Percentiles rank a stretch among this genome's conserved stretches.
Conservation (phyloP, 1,140 invertebrate genomes). For the Drosophila truncata region DNA sequence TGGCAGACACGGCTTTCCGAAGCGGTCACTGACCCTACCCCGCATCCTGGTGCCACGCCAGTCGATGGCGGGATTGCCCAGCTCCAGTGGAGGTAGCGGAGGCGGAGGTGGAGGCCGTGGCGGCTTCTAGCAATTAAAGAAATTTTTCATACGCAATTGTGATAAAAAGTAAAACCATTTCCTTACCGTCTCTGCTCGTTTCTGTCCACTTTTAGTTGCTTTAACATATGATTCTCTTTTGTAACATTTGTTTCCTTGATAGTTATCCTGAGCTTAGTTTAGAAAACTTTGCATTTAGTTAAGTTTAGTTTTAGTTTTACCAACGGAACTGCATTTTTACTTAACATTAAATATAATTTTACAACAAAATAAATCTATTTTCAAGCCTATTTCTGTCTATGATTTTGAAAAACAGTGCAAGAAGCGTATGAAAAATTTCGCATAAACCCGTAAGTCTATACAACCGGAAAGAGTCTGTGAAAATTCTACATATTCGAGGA, state of each 20-base stretch:
- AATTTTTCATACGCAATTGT: constrained; percentile 85
- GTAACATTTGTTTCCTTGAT: constrained; percentile 80
- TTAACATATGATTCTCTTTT: constrained; percentile 64
- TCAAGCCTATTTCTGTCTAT: constrained; percentile 26
- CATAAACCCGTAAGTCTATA: constrained; percentile 18
- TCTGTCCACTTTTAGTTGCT: constrained; percentile 18
- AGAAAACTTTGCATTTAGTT: constrained; percentile 60
- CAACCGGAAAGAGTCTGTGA: constrained; percentile 41
- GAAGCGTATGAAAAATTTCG: constrained; percentile 75
- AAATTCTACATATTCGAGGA: constrained; percentile 52
- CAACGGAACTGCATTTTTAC: constrained; percentile 63
- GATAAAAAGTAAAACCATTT: constrained; percentile 78
- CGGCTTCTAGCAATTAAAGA: constrained; percentile 84
- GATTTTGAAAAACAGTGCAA: constrained; percentile 13
- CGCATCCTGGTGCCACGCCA: constrained; percentile 72
- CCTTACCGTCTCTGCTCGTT: constrained; percentile 15
- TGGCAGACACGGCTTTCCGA: constrained; percentile 62
- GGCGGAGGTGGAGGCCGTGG: constrained; percentile 50
- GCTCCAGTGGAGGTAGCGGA: constrained; percentile 47
- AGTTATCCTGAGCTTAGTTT: constrained; percentile 41
- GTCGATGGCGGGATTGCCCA: constrained; percentile 15
- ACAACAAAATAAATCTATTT: constrained; percentile 43
- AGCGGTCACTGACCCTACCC: constrained; percentile 74
- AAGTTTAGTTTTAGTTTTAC: constrained; percentile 46
- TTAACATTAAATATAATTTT: constrained; percentile 56